These are phyloP conservation scores for Sesamia inferens DNA, from an alignment of 2,888 invertebrate genomes.

Conservation along the genomic window DNA sequence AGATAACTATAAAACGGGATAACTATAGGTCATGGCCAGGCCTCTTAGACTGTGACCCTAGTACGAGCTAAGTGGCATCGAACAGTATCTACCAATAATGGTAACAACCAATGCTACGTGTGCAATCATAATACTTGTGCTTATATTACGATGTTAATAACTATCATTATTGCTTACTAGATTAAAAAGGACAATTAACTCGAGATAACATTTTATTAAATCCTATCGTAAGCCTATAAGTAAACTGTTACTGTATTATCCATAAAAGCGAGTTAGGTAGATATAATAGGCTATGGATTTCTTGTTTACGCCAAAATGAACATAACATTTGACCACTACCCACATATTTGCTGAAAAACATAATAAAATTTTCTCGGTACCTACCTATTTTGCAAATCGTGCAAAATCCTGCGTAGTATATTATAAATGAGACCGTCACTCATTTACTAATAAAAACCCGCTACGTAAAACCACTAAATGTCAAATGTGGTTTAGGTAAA, in stretches of 20 bases:
- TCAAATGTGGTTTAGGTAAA: constrained; percentile 27
- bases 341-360: neutral
- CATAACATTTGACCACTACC: no score
- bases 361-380: neutral
- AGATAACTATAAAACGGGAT: no score
- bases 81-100: neutral
- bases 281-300: neutral
- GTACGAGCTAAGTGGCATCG: no score
- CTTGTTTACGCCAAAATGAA: neutral
- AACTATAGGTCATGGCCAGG: neutral
- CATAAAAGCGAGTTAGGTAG: neutral
- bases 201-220: neutral
- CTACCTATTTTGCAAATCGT: neutral
- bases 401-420: constrained; percentile 5
- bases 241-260: neutral
- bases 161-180: neutral
- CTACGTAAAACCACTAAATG: constrained; percentile 16
- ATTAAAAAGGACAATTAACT: constrained; percentile 16
- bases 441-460: constrained; percentile 20
- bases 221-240: neutral
- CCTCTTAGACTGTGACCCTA: neutral
- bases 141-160: neutral
- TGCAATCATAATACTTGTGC: neutral
- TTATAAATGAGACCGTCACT: constrained; percentile 6
- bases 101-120: neutral